Evolutionary conservation across 2,888 invertebrate genomes (phyloP).

Genomic region (Polyploca ridens): DNA sequence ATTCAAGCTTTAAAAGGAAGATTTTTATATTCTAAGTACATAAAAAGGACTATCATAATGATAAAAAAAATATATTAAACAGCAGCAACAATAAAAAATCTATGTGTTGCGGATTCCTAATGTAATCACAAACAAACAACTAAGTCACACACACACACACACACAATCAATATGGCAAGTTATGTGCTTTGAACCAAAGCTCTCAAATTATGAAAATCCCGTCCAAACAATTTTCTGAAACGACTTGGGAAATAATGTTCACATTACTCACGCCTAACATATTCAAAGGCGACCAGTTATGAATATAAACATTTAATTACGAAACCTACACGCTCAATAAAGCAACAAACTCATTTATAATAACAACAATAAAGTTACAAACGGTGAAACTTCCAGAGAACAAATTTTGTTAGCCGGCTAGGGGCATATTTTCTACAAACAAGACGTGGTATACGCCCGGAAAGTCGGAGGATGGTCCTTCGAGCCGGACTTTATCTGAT

Average conservation of each 20-base stretch:
- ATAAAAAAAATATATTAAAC: too few species aligned
- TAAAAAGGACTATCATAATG: too few species aligned
- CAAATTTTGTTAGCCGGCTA: conserved; percentile 25
- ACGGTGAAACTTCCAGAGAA: conserved; percentile 29
- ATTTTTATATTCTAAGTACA: too few species aligned
- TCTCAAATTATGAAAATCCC: background rate
- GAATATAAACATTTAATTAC: conserved; percentile 10
- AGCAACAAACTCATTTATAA: conserved; percentile 10
- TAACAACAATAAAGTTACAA: conserved; percentile 21
- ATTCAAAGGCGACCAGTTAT: conserved; percentile 9
- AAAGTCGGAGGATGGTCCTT: conserved; percentile 55
- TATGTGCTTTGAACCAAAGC: background rate
- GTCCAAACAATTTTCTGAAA: background rate
- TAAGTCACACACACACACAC: background rate
- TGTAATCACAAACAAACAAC: background rate
- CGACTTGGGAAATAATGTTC: background rate
- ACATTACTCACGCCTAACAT: conserved; percentile 5
- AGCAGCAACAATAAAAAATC: too few species aligned
- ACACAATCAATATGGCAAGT: background rate
- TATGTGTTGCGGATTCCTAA: too few species aligned
- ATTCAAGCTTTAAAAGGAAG: too few species aligned
- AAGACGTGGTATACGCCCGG: conserved; percentile 33
- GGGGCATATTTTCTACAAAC: conserved; percentile 36
- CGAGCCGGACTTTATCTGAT: conserved; percentile 74
- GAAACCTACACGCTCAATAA: conserved; percentile 5